Evolutionary conservation across 2,797 vertebrate species (phyloP).

Genomic region (Arnoldichthys spilopterus): DNA sequence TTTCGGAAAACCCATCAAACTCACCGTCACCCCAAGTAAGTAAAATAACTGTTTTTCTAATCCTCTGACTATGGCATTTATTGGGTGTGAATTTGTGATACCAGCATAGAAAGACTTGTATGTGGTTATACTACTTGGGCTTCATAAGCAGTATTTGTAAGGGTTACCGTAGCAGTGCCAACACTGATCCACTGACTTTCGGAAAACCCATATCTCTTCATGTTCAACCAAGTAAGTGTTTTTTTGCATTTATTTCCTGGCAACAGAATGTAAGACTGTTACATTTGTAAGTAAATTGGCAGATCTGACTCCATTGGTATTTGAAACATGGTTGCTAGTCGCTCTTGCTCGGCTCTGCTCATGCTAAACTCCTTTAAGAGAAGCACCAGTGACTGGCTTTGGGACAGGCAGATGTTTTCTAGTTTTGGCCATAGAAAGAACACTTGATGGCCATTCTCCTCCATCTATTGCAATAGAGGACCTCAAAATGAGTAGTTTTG

Average conservation of each 20-base stretch:
- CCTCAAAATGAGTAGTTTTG: too few relatives aligned
- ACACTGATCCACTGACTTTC: conserved; percentile 51
- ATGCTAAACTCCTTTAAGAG: neutral
- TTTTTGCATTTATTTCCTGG: conserved; percentile 5
- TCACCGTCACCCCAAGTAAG: conserved; percentile 61
- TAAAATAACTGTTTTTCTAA: conserved; percentile 8
- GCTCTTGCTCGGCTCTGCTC: neutral
- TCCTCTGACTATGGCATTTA: neutral
- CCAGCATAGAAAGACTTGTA: neutral
- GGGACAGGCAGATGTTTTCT: too few relatives aligned
- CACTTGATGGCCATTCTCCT: too few relatives aligned
- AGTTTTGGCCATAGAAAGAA: too few relatives aligned
- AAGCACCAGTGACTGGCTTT: neutral
- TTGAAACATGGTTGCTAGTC: neutral
- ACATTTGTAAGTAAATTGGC: neutral
- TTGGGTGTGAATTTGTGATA: neutral
- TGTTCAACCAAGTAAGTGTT: conserved; percentile 54
- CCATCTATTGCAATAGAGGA: too few relatives aligned
- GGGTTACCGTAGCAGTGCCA: conserved; percentile 32
- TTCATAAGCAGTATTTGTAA: conserved; percentile 49
- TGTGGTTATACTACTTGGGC: too few relatives aligned
- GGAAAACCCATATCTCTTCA: conserved; percentile 54
- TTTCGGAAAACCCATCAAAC: conserved; percentile 49
- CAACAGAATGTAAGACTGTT: neutral
- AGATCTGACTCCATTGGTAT: too few relatives aligned